Evolutionary conservation across 2,113 vertebrate species (phyloP), one percentile per base, ranked within the genome.

Genomic region (Vimba vimba): DNA sequence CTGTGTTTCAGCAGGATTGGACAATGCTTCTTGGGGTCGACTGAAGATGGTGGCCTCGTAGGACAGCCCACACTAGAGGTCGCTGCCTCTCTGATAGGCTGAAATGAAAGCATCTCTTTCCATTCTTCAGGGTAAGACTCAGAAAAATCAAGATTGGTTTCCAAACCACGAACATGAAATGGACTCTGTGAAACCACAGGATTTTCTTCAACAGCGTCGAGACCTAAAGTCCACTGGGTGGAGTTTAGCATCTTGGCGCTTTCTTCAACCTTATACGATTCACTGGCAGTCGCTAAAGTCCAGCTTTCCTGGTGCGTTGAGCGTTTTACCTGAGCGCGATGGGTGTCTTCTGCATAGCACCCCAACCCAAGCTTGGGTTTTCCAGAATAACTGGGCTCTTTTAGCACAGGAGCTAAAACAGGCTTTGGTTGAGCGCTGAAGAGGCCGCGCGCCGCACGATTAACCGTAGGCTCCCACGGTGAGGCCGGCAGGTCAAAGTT

Each of bases 21-120:
- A 8, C 25, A 64, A 30, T 69, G 79, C 17, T 45, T 55, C 47
- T 59, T 85, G 50, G 43, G 15, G 33, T 0, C 62, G 17, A 39
- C 45, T 11, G 78, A n/a, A 59, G 25, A 30, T 36, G 52, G 73
- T 8, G 62, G 17, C 30, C 55, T 60, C 6, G 39, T 33, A 33
- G 33, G 27, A 17, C 11, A 17, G 43, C 50, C 25, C 55, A 43
- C 9, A 43, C 64, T 39, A 6, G 47, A 19, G 4, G 10, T 52
- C 19, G 6, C 8, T 45, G 10, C 74, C 43, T 79, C 82, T 33
- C 27, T 81, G 43, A 73, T 83, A 10, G 81, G 36, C 25, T 87
- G 84, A 45, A 69, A 50, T 1, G 82, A 85, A 11, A 74, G 78
- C 21, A 87, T 50, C 45, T 87, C 78, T 23, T 89, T 87, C 47